A percentile compares a stretch with the other conserved stretches of the same genome.
These are phyloP conservation scores for Halcyon smyrnensis DNA, from an alignment of 2,797 vertebrate species.

Conservation along the genomic window DNA sequence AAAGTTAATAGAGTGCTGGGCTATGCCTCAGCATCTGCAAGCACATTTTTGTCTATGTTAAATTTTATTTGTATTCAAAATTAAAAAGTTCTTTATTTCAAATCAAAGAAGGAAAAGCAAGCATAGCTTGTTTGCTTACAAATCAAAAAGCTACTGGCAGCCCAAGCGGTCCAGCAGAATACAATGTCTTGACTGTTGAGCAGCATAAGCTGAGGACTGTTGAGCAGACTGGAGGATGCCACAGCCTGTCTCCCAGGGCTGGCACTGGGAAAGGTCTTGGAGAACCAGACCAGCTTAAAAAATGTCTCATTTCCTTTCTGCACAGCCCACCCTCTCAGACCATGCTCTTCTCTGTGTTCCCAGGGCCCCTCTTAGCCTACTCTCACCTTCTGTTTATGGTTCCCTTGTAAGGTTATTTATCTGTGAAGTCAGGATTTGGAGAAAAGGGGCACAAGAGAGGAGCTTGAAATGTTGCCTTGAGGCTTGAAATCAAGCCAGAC, in stretches of 20 bases:
- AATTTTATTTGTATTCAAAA: constrained; percentile 4
- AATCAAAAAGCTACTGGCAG: background rate
- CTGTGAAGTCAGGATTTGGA: background rate
- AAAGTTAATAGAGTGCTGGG: background rate
- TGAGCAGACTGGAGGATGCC: background rate
- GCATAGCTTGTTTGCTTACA: background rate
- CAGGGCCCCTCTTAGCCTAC: background rate
- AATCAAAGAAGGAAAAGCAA: constrained; percentile 23
- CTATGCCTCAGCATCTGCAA: background rate
- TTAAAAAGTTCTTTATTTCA: constrained; percentile 13
- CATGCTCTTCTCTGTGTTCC: background rate
- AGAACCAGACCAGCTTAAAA: background rate
- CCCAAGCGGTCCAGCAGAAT: background rate
- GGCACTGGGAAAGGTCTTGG: background rate
- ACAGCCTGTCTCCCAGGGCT: rapidly evolving
- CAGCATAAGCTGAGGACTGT: background rate
- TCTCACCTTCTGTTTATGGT: background rate
- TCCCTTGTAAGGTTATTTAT: background rate
- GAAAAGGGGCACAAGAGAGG: background rate
- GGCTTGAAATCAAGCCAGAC: constrained; percentile 1
- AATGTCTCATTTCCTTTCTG: background rate
- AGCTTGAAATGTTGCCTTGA: background rate
- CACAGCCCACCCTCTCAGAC: background rate
- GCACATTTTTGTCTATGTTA: background rate
- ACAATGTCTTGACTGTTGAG: background rate